phyloP scores from a whole-genome alignment of 1,140 invertebrate species.

The Philotrypesis tridentata region DNA sequence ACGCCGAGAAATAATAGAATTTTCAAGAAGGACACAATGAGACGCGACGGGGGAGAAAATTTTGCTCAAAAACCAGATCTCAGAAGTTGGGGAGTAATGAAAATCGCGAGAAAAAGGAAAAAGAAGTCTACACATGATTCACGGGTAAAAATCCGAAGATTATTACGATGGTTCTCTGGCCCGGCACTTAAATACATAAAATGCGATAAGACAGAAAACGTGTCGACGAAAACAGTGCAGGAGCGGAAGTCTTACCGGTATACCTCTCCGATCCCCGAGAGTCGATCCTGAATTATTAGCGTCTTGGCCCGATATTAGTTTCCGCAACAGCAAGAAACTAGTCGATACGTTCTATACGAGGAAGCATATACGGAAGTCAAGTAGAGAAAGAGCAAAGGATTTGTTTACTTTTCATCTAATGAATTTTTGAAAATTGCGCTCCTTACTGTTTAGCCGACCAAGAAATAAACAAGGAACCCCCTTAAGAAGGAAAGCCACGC shows the following conservation, averaged over 20 bases:
- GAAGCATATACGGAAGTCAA: neutral
- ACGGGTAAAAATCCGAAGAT: neutral
- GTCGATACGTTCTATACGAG: neutral
- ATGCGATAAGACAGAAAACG: neutral
- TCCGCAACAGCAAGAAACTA: neutral
- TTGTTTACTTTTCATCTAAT: neutral
- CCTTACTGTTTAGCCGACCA: no score
- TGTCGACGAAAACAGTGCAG: neutral
- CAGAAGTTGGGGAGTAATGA: neutral
- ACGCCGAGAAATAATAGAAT: neutral
- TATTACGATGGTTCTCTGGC: neutral
- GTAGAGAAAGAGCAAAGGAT: neutral
- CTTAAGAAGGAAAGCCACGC: no score
- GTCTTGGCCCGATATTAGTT: neutral
- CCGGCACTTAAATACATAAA: neutral
- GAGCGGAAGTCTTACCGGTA: neutral
- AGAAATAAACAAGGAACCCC: no score
- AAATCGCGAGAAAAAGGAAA: neutral
- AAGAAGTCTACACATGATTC: neutral
- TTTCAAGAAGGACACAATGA: neutral
- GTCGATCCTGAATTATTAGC: constrained; percentile 9
- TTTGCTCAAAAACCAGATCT: neutral
- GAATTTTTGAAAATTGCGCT: no score
- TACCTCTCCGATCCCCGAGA: neutral
- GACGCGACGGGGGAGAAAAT: no score